Evolutionary conservation across 2,797 vertebrate genomes (phyloP).

Genomic region (Protosalanx chinensis): DNA sequence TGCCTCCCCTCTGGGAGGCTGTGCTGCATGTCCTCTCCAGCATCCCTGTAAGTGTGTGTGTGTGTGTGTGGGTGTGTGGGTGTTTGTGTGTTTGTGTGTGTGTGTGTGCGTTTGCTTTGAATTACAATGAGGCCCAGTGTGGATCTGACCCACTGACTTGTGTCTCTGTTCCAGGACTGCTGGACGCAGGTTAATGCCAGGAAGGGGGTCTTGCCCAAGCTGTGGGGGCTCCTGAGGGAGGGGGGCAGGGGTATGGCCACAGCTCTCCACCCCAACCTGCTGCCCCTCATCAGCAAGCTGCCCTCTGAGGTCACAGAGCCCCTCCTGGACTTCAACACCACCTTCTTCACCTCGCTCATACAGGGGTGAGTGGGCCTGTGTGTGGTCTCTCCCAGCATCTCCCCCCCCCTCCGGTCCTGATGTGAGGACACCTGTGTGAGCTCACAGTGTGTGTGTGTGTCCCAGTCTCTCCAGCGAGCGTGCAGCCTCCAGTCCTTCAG

Average conservation of each 20-base stretch:
- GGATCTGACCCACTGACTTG: neutral
- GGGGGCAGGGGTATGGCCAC: constrained; percentile 89
- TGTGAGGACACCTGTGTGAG: no score
- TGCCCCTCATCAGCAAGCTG: constrained; percentile 91
- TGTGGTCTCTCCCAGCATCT: no score
- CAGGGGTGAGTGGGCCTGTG: constrained; percentile 74
- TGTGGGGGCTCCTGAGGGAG: constrained; percentile 84
- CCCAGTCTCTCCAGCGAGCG: constrained; percentile 78
- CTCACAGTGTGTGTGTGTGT: neutral
- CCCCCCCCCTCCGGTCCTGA: neutral
- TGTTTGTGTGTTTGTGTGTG: neutral
- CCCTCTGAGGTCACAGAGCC: constrained; percentile 79
- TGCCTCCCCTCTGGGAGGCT: constrained; percentile 92
- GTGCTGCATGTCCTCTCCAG: constrained; percentile 81
- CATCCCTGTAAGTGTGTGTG: constrained; percentile 74
- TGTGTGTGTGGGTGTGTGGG: neutral
- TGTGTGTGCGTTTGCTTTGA: neutral
- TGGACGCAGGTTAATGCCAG: constrained; percentile 89
- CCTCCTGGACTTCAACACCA: constrained; percentile 82
- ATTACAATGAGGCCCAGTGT: neutral
- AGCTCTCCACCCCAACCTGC: constrained; percentile 86
- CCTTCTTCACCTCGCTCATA: constrained; percentile 81
- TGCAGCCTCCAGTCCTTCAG: constrained; percentile 78
- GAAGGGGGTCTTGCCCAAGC: constrained; percentile 91
- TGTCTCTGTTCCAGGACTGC: constrained; percentile 77